Conservation (phyloP, 1,140 invertebrate species). For the Mesaphorura yosii region DNA sequence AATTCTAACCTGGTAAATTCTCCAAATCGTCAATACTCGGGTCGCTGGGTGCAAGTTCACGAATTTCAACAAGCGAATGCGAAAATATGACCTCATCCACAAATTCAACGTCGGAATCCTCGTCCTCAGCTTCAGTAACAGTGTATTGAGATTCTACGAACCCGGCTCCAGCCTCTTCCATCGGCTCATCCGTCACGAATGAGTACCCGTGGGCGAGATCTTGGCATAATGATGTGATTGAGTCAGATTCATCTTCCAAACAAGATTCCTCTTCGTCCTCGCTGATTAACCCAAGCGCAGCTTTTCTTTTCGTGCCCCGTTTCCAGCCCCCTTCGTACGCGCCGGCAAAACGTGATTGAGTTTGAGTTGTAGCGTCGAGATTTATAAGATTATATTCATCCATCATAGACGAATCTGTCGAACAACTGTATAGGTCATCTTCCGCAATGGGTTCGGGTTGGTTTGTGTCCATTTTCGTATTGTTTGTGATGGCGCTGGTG, state of each 20-base stretch:
- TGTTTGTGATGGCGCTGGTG: not conserved
- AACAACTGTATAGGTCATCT: too few species aligned
- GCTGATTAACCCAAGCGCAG: not conserved
- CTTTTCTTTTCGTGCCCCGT: not conserved
- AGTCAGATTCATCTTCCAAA: not conserved
- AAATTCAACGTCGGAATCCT: conserved; percentile 3
- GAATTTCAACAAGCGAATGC: too few species aligned
- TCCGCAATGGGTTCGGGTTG: not conserved
- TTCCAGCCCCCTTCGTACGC: too few species aligned
- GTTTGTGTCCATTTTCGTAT: not conserved
- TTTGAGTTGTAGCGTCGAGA: too few species aligned
- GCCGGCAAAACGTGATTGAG: too few species aligned
- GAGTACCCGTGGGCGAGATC: not conserved
- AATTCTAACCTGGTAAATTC: too few species aligned
- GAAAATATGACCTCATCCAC: conserved; percentile 1
- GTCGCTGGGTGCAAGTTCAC: too few species aligned
- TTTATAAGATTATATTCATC: too few species aligned
- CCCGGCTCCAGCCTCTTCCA: not conserved
- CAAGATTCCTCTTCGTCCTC: not conserved
- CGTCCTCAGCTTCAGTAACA: not conserved
- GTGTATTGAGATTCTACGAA: not conserved
- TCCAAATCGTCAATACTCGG: too few species aligned
- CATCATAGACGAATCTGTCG: too few species aligned
- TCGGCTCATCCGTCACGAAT: not conserved
- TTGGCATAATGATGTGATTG: not conserved